A percentile compares a stretch with the other conserved stretches of the same genome.
Conservation (phyloP, 2,113 vertebrate genomes). For the Pholis gunnellus region DNA sequence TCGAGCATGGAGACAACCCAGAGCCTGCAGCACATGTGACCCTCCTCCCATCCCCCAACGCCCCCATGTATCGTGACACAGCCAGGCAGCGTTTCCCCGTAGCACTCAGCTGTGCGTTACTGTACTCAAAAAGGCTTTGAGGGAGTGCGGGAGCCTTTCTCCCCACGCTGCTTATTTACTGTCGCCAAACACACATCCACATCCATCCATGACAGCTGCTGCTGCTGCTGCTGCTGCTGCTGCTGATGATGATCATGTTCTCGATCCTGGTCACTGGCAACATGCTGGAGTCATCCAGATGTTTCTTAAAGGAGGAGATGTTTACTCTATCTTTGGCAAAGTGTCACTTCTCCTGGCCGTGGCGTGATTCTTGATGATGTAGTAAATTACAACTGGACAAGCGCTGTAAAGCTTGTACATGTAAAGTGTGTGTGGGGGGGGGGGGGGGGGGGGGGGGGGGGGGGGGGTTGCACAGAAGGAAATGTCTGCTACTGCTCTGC, state of each 20-base stretch:
- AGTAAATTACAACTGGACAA: background rate
- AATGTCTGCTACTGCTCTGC: background rate
- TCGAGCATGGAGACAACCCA: conserved; percentile 10
- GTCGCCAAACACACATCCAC: conserved; percentile 34
- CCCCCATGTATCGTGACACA: conserved; percentile 26
- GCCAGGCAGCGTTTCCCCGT: conserved; percentile 38
- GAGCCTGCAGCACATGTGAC: conserved; percentile 49
- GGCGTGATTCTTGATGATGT: background rate
- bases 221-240: background rate
- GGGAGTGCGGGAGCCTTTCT: conserved; percentile 29
- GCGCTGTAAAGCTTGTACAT: background rate
- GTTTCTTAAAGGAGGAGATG: background rate
- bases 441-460: no score
- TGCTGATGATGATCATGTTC: conserved; percentile 12
- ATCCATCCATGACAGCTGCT: conserved; percentile 5
- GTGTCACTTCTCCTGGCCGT: background rate
- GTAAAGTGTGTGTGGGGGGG: no score
- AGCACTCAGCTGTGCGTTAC: conserved; percentile 63
- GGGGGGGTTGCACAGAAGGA: no score
- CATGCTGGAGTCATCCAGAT: background rate
- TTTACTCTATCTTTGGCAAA: background rate
- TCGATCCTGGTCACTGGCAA: conserved; percentile 20
- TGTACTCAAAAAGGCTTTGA: conserved; percentile 50
- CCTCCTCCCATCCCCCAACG: conserved; percentile 37
- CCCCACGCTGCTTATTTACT: conserved; percentile 51